Percentiles rank a stretch among this genome's conserved stretches.
Conservation (phyloP, 2,888 invertebrate species). For the Lithophane ornitopus region DNA sequence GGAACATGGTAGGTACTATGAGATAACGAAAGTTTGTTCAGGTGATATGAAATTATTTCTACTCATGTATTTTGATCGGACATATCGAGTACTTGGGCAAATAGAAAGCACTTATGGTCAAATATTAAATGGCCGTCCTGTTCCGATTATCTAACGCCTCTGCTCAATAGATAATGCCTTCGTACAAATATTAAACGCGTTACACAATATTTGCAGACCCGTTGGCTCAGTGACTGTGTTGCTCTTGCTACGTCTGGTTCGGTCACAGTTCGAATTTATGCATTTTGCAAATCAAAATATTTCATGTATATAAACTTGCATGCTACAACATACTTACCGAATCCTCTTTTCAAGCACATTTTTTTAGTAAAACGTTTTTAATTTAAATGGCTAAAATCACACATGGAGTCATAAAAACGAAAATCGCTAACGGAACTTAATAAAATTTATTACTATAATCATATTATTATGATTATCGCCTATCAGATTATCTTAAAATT, state of each 20-base stretch:
- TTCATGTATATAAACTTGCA: not conserved
- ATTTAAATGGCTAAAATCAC: not conserved
- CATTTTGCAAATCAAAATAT: not conserved
- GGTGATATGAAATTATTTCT: slow-evolving; percentile 64
- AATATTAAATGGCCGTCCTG: slow-evolving; percentile 62
- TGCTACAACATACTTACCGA: not conserved
- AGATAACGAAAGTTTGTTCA: slow-evolving; percentile 67
- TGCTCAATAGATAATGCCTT: slow-evolving; percentile 58
- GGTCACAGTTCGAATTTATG: slow-evolving; percentile 40
- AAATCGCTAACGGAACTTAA: slow-evolving; percentile 14
- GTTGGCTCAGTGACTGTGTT: slow-evolving; percentile 29
- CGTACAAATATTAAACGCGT: slow-evolving; percentile 62
- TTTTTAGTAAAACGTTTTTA: not conserved
- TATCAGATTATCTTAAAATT: slow-evolving; percentile 33
- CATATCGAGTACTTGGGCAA: slow-evolving; percentile 57
- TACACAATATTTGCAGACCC: slow-evolving; percentile 62
- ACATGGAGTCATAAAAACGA: slow-evolving; percentile 11
- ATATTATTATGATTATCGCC: slow-evolving; percentile 1
- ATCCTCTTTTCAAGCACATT: not conserved
- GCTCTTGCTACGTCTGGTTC: slow-evolving; percentile 30
- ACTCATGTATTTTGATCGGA: slow-evolving; percentile 57
- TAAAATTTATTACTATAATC: slow-evolving; percentile 27
- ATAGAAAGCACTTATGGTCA: slow-evolving; percentile 68
- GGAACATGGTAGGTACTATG: slow-evolving; percentile 20
- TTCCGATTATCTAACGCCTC: slow-evolving; percentile 64